These are phyloP conservation scores for Pachypanchax playfairii DNA, from an alignment of 2,113 vertebrate species.

Conservation along the genomic window DNA sequence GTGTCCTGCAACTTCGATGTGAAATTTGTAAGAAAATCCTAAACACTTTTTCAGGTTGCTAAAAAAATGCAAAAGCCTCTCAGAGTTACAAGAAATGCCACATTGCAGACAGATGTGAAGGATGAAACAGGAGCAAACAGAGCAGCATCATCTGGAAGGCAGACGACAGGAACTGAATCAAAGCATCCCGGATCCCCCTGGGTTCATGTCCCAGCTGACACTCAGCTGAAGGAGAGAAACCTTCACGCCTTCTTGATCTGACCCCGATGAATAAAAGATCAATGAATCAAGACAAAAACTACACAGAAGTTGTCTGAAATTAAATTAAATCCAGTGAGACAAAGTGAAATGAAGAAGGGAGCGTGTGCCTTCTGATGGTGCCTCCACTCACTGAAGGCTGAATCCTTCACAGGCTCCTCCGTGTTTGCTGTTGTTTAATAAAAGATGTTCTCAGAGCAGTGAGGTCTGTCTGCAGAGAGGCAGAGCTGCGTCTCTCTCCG, in stretches of 20 bases:
- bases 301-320: too few relatives aligned
- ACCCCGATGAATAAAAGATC: too few relatives aligned
- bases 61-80: slow-evolving; percentile 18
- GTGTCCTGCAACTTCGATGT: slow-evolving; percentile 8
- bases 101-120: slow-evolving; percentile 23
- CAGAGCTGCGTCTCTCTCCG: slow-evolving; percentile 31
- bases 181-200: slow-evolving; percentile 48
- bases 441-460: slow-evolving; percentile 49
- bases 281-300: too few relatives aligned
- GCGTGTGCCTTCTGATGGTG: slow-evolving; percentile 17
- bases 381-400: slow-evolving; percentile 10
- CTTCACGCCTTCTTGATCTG: slow-evolving; percentile 21
- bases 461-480: slow-evolving; percentile 39
- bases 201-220: slow-evolving; percentile 40
- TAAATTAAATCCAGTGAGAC: not conserved
- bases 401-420: slow-evolving; percentile 42
- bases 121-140: slow-evolving; percentile 44
- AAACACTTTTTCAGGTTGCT: not conserved
- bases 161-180: slow-evolving; percentile 54
- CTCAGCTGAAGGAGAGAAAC: slow-evolving; percentile 48
- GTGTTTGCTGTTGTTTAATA: slow-evolving; percentile 61
- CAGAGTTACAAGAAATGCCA: slow-evolving; percentile 9
- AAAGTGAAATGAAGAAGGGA: slow-evolving; percentile 1
- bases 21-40: slow-evolving; percentile 16
- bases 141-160: slow-evolving; percentile 49